Evolutionary conservation across 1,140 invertebrate genomes (phyloP), one percentile per base, ranked within the genome.

Genomic region (Listronotus oregonensis): DNA sequence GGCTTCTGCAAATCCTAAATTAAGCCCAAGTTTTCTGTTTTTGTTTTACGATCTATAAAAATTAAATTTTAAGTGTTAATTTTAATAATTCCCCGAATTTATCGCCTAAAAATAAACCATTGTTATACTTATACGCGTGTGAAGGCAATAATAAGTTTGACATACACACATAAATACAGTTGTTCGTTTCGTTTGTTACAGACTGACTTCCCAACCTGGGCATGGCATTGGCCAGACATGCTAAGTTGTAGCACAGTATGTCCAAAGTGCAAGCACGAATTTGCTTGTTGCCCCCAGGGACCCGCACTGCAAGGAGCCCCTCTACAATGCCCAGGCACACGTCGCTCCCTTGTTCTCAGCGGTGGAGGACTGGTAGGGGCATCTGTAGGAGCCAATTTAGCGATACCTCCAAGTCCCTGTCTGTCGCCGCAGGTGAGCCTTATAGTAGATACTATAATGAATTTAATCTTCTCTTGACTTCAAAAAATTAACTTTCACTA

Each of bases 261-360:
- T 73, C 87, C 87, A 47, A 87, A 86, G 75, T 88, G 86, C 80
- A 84, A 83, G 71, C 85, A 86, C 74, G 79, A 81, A n/a, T 85
- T 85, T 74, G 77, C 79, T 77, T 74, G 75, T 73, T 75, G 73
- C 57, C 46, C 68, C 10, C 67, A 72, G 14, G n/a, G 73, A 0
- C 70, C 76, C 32, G 27, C 57, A 9, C 39, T 12, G 39, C n/a
- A 68, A 71, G 15, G 73, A 73, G 6, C 37, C 71, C 10, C 65
- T n/a, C n/a, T 73, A 75, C 68, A 37, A 78, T 76, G 42, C 75
- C 77, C 77, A 71, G 73, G 72, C 10, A 61, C 74, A n/a, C 78
- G 79, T 50, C 77, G n/a, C n/a, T n/a, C 6, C 77, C 79, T 4
- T 42, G 74, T n/a, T 68, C 55, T 76, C 7, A 74, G 67, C 56